These are phyloP conservation scores for Sigmodon hispidus DNA, from an alignment of 2,113 vertebrate species.

Conservation along the genomic window DNA sequence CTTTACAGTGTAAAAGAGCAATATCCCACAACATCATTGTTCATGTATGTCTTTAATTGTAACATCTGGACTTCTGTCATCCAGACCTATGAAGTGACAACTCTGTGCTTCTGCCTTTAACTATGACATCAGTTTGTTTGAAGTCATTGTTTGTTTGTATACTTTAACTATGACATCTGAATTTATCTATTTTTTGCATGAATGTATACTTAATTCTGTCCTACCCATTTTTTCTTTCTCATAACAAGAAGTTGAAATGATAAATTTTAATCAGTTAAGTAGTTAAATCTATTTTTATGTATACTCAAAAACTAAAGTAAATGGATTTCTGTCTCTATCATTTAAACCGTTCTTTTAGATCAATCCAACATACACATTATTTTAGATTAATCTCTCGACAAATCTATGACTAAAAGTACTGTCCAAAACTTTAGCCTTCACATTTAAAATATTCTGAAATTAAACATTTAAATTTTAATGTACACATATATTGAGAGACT, in stretches of 20 bases:
- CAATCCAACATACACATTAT: not conserved
- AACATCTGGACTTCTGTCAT: no score
- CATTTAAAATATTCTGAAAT: not conserved
- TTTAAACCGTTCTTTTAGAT: not conserved
- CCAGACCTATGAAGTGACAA: no score
- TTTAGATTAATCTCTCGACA: not conserved
- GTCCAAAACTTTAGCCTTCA: not conserved
- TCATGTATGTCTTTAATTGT: not conserved
- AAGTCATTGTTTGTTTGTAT: no score
- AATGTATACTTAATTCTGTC: not conserved
- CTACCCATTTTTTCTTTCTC: not conserved
- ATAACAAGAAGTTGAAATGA: not conserved
- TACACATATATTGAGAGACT: not conserved
- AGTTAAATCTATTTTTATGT: not conserved
- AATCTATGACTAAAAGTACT: not conserved
- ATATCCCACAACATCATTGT: no score
- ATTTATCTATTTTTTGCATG: not conserved
- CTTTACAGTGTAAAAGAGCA: no score
- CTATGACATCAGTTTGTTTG: not conserved
- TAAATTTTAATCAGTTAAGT: not conserved
- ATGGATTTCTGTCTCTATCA: not conserved
- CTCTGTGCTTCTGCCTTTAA: not conserved
- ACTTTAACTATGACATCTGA: not conserved
- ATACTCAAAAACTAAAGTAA: not conserved
- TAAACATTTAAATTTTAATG: not conserved